These are phyloP conservation scores for Harpegnathos saltator DNA, from an alignment of 1,140 invertebrate species.

Conservation along the genomic window DNA sequence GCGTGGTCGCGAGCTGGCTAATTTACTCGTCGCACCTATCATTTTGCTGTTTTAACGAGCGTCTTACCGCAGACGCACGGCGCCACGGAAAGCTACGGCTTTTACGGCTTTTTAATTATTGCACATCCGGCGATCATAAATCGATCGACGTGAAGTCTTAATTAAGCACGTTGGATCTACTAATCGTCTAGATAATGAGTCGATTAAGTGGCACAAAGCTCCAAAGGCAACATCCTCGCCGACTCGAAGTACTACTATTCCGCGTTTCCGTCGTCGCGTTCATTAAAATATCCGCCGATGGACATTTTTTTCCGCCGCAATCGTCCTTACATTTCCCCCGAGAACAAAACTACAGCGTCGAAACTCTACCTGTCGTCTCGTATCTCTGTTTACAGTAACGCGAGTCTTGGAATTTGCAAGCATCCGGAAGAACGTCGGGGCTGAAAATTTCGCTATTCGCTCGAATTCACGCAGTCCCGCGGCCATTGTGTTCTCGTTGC, in stretches of 20 bases:
- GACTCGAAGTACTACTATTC: neutral
- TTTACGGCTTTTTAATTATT: constrained; percentile 52
- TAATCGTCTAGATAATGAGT: constrained; percentile 46
- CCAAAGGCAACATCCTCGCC: neutral
- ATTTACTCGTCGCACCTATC: constrained; percentile 39
- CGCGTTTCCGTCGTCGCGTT: neutral
- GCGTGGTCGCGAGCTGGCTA: constrained; percentile 21
- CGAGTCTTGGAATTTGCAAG: no score
- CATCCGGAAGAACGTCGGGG: no score
- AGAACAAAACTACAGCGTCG: no score
- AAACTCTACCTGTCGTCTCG: no score
- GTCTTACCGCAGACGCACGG: constrained; percentile 14
- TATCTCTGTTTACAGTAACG: no score
- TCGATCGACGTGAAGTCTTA: constrained; percentile 45
- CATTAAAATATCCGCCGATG: neutral
- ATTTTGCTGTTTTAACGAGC: constrained; percentile 31
- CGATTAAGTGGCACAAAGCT: constrained; percentile 19
- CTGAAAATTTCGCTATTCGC: no score
- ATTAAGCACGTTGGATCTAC: constrained; percentile 47
- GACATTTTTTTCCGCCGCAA: neutral
- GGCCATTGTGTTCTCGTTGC: neutral
- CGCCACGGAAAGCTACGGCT: constrained; percentile 25
- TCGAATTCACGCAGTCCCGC: neutral
- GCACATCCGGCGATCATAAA: constrained; percentile 43
- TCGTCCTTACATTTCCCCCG: no score